A percentile compares a stretch with the other conserved stretches of the same genome.
phyloP scores from a whole-genome alignment of 2,113 vertebrate species.

The Thamnaconus septentrionalis region DNA sequence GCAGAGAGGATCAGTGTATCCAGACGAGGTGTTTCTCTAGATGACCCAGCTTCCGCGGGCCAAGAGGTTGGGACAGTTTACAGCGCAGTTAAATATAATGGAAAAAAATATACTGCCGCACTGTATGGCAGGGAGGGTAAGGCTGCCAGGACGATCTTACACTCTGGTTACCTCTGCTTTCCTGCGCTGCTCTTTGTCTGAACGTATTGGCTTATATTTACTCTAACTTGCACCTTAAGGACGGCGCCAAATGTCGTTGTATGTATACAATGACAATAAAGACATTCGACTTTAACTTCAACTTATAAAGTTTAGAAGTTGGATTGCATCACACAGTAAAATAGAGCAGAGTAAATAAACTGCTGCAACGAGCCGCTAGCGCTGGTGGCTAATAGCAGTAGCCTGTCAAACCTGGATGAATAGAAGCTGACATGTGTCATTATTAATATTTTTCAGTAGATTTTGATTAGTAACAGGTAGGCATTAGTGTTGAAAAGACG shows the following conservation, averaged over 20 bases:
- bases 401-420: constrained; percentile 11
- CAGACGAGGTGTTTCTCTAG: neutral
- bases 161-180: constrained; percentile 2
- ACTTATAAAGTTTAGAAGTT: too few species aligned
- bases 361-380: neutral
- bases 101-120: too few species aligned
- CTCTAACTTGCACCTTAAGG: too few species aligned
- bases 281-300: too few species aligned
- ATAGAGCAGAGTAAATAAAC: neutral
- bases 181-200: neutral
- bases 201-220: too few species aligned
- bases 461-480: neutral
- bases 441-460: constrained; percentile 19
- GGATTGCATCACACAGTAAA: too few species aligned
- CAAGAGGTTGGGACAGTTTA: neutral
- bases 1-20: constrained; percentile 15
- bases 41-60: neutral
- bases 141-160: constrained; percentile 16
- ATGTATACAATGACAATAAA: too few species aligned
- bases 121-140: too few species aligned
- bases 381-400: constrained; percentile 9
- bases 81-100: too few species aligned
- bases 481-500: neutral
- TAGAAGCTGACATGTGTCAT: neutral
- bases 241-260: too few species aligned